A percentile compares a stretch with the other conserved stretches of the same genome.
Conservation (phyloP, 2,797 vertebrate species). For the Trichosurus vulpecula region DNA sequence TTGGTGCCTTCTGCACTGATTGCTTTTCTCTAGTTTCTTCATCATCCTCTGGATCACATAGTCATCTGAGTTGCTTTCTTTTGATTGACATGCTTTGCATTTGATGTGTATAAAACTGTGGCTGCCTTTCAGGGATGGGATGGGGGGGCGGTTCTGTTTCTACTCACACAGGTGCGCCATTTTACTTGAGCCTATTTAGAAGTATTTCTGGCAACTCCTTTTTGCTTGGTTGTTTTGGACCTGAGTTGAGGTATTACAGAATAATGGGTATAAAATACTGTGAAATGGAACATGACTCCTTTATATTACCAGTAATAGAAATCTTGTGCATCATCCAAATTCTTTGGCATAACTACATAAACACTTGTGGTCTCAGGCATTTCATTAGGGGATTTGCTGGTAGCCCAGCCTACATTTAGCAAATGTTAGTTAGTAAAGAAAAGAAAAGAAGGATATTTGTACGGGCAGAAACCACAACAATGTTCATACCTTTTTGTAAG, state of each 20-base stretch:
- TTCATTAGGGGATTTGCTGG: conserved; percentile 13
- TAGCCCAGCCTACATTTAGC: conserved; percentile 17
- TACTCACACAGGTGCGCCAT: background rate
- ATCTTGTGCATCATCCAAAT: background rate
- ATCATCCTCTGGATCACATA: background rate
- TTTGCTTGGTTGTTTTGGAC: conserved; percentile 6
- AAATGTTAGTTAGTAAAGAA: conserved; percentile 39
- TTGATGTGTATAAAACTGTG: background rate
- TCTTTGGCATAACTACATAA: background rate
- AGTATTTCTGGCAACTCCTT: background rate
- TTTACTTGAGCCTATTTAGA: conserved; percentile 14
- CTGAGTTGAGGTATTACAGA: conserved; percentile 5
- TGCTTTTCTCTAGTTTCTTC: conserved; percentile 49
- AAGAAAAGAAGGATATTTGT: conserved; percentile 7
- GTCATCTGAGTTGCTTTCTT: background rate
- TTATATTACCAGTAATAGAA: background rate
- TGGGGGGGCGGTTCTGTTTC: background rate
- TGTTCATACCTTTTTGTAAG: background rate
- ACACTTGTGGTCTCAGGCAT: background rate
- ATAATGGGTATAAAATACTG: background rate
- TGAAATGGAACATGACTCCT: background rate
- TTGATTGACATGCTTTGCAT: conserved; percentile 4
- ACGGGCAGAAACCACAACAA: conserved; percentile 22
- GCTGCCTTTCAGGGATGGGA: background rate
- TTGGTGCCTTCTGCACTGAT: background rate